Conservation (phyloP, 64 coral and sea anemone species). For the Porites lutea region DNA sequence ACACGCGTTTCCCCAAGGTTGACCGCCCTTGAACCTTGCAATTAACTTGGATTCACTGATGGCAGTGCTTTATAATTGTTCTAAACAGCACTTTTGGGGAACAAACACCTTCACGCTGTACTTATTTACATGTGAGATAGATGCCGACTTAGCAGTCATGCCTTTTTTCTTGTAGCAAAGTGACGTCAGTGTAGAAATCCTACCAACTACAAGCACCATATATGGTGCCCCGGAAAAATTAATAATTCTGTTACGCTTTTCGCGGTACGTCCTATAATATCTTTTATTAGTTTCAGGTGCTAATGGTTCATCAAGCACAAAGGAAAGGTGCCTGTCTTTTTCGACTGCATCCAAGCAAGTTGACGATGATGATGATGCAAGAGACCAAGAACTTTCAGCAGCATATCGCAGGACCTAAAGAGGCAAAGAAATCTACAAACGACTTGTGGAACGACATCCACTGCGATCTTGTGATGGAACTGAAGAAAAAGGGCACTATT, state of each 20-base stretch:
- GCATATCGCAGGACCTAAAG: constrained; percentile 7
- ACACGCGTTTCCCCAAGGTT: too few species aligned
- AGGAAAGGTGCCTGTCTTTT: too few species aligned
- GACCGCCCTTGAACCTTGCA: too few species aligned
- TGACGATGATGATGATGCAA: neutral
- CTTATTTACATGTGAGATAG: too few species aligned
- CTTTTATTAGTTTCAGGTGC: too few species aligned
- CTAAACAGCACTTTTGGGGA: too few species aligned
- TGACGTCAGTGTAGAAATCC: neutral
- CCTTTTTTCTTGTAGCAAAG: constrained; percentile 3
- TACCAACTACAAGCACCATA: constrained; percentile 17
- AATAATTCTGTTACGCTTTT: constrained; percentile 23
- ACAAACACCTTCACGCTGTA: too few species aligned
- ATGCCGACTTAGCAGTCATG: neutral
- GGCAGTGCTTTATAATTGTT: too few species aligned
- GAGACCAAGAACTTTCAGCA: constrained; percentile 22
- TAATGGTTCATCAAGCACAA: too few species aligned
- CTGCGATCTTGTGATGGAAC: constrained; percentile 17
- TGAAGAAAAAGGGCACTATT: constrained; percentile 41
- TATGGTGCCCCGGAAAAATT: constrained; percentile 6
- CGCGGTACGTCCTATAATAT: constrained; percentile 19
- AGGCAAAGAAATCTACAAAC: constrained; percentile 27
- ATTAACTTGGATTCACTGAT: too few species aligned
- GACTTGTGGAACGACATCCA: constrained; percentile 41
- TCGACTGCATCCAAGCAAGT: too few species aligned